Evolutionary conservation across 2,113 vertebrate species (phyloP).

Genomic region (Gallinago paraguaiae): DNA sequence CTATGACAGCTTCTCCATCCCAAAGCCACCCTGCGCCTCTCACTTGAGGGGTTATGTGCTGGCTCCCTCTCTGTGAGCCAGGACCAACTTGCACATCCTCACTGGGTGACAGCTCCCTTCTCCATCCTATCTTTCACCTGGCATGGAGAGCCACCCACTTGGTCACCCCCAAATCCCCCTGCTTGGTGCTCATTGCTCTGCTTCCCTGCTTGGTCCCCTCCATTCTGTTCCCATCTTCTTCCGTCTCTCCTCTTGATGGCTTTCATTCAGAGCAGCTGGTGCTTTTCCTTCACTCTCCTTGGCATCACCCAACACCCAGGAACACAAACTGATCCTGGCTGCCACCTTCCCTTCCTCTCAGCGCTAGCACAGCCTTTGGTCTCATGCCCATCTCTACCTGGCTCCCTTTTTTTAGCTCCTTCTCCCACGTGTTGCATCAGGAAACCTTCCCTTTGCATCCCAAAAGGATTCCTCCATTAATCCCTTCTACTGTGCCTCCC

Average conservation of each 20-base stretch:
- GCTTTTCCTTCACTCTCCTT: not conserved
- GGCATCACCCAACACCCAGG: not conserved
- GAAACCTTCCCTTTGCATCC: not conserved
- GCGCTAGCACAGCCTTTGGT: not conserved
- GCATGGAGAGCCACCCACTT: not conserved
- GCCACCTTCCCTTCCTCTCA: not conserved
- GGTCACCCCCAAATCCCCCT: not conserved
- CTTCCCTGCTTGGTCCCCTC: not conserved
- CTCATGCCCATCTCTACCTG: not conserved
- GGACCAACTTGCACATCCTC: not conserved
- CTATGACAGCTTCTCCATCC: not conserved
- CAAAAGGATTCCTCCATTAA: not conserved
- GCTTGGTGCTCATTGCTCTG: not conserved
- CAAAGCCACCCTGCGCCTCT: not conserved
- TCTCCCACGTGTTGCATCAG: not conserved
- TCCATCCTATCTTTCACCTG: not conserved
- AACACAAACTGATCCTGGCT: not conserved
- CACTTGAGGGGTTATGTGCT: not conserved
- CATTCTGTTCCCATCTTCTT: not conserved
- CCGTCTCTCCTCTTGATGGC: not conserved
- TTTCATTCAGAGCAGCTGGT: not conserved
- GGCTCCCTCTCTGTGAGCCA: not conserved
- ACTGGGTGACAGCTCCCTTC: not conserved
- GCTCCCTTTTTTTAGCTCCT: not conserved
- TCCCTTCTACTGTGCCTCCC: not conserved